Conservation (phyloP, 2,113 vertebrate genomes). For the Notechis scutatus region DNA sequence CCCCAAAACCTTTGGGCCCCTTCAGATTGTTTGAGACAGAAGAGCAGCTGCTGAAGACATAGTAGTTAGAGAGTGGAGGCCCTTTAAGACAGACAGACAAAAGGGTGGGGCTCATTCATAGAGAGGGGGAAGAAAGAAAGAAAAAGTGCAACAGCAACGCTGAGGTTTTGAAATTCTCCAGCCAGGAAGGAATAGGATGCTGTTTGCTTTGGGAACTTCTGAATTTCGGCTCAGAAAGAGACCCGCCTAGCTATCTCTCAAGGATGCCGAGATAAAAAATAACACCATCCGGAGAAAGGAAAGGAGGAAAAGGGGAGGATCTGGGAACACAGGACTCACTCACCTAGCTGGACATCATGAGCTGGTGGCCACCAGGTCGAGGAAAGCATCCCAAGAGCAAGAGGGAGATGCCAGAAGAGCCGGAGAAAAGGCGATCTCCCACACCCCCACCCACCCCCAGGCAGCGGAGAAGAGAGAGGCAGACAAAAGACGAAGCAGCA, state of each 20-base stretch:
- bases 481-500: background rate
- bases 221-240: background rate
- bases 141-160: background rate
- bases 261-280: background rate
- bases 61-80: constrained; percentile 33
- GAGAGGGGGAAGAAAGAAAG: background rate
- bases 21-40: background rate
- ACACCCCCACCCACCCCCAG: background rate
- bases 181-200: background rate
- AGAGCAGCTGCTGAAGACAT: constrained; percentile 36
- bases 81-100: constrained; percentile 51
- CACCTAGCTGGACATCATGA: background rate
- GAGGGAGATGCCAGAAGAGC: background rate
- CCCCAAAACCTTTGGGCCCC: background rate
- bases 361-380: background rate
- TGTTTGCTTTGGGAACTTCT: background rate
- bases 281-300: background rate
- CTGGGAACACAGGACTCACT: background rate
- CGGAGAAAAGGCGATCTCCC: background rate
- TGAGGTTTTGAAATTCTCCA: background rate
- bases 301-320: background rate
- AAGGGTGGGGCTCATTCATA: constrained; percentile 61
- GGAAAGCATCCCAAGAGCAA: background rate
- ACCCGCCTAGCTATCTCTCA: background rate
- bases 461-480: background rate